Conservation (phyloP, 2,113 vertebrate genomes). For the Chauna torquata region DNA sequence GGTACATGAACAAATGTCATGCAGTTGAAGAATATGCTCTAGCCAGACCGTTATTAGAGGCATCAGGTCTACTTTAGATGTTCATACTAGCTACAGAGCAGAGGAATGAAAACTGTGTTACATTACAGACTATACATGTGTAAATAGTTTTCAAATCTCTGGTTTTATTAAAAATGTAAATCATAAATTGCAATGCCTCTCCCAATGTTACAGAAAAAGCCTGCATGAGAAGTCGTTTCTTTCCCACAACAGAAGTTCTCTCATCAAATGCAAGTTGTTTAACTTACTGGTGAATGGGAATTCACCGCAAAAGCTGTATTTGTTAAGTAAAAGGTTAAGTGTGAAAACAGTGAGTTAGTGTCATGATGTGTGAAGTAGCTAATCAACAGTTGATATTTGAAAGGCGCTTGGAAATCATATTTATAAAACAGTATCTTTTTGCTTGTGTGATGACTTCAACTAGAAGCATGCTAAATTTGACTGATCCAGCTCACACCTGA, state of each 20-base stretch:
- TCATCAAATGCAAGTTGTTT: background rate
- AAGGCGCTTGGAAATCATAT: background rate
- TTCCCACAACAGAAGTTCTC: background rate
- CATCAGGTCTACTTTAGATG: conserved; percentile 27
- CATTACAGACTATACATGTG: background rate
- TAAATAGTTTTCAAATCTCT: conserved; percentile 29
- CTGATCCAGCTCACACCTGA: background rate
- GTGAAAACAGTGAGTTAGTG: background rate
- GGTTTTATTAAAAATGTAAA: conserved; percentile 46
- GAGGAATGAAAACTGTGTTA: background rate
- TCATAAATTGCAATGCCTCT: conserved; percentile 13
- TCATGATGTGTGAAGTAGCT: background rate
- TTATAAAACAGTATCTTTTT: background rate
- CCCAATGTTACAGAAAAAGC: background rate
- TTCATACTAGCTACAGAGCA: conserved; percentile 20
- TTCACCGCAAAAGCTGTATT: background rate
- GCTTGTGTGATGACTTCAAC: background rate
- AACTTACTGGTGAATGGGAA: background rate
- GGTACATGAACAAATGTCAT: background rate
- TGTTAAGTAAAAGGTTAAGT: background rate
- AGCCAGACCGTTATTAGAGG: background rate
- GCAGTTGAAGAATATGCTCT: background rate
- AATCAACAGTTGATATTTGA: background rate
- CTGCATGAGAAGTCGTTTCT: background rate
- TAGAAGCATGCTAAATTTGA: background rate